Base-by-base conservation (phyloP, 2,888 invertebrate species). In the Hylaea fasciaria region DNA sequence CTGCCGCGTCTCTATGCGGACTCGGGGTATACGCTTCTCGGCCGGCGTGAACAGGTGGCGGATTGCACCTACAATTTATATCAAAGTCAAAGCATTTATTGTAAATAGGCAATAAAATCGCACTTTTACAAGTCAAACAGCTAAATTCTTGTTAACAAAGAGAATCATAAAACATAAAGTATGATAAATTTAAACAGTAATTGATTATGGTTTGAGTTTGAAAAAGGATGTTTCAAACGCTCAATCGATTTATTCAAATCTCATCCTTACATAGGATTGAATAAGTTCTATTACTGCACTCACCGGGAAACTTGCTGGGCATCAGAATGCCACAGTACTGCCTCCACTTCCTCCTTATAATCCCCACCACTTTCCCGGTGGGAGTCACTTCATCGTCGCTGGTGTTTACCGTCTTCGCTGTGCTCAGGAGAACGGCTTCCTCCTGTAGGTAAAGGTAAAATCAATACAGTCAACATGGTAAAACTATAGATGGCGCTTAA, bases 251-350 rank as follows among this genome's bases (percentile, higher is more conserved):
- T n/a, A n/a, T n/a, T n/a, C n/a, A n/a, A n/a, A n/a, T n/a, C n/a
- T n/a, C n/a, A n/a, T n/a, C n/a, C n/a, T n/a, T n/a, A n/a, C n/a
- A n/a, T n/a, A n/a, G n/a, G n/a, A n/a, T n/a, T n/a, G n/a, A 10
- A 35, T 11, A 14, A 35, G 5, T 8, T 14, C 17, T 37, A n/a
- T 3, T 10, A 1, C 40, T 14, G 8, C 8, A 39, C 52, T 62
- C 57, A 89, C 94, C 95, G 81, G 94, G 94, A 43, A 96, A 90
- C 16, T 94, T 93, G 78, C 95, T 96, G 0, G 95, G 95, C 83
- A 97, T 95, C 56, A 99, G 87, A 72, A 99, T 98, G 12, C 99
- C 99, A 89, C 99, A 99, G 86, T 99, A 99, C 81, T 98, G 99
- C 41, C 98, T 93, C 98, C 99, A 99, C 82, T 99, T 99, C 57